Evolutionary conservation across 2,113 vertebrate genomes (phyloP), one percentile per base, ranked within the genome.

Genomic region (Paratilapia polleni): DNA sequence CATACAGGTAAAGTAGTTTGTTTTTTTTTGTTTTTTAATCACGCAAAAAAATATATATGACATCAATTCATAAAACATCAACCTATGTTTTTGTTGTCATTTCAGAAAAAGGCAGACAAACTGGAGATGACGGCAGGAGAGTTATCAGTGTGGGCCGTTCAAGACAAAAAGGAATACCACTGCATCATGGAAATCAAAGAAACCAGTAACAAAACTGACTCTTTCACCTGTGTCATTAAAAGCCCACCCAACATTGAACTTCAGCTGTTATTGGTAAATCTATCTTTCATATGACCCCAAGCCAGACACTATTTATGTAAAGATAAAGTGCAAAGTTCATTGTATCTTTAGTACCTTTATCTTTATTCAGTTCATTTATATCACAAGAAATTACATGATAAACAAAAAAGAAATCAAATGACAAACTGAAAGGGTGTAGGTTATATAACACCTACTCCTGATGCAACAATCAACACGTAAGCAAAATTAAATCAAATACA

Each of bases 91-190:
- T 5, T 77, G 76, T 60, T 60, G n/a, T n/a, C 2, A 80, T 70
- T 92, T 38, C 85, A 99, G 98, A 99, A 98, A 97, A 95, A 92
- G 83, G 93, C 92, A 3, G 98, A 99, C 90, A 85, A 93, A n/a
- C 95, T 99, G 90, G 91, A 95, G 75, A 96, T 99, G 86, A 95
- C 28, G 28, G 28, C 10, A 26, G 80, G 60, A 1, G 98, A 99
- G 73, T 70, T 99, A 41, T 93, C 89, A 5, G 95, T 96, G n/a
- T 91, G 91, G 60, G 96, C 90, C 0, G 56, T 96, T 28, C 83
- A 84, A 10, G 80, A 89, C 9, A 85, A 88, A 6, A 82, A 89
- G 6, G 1, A 73, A 6, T 43, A 90, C 38, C 5, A 2, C 24
- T 98, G 98, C 92, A 86, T 58, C 26, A 87, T 97, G 78, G 82